phyloP scores from a whole-genome alignment of 2,888 invertebrate species.

The Tetanocera ferruginea region DNA sequence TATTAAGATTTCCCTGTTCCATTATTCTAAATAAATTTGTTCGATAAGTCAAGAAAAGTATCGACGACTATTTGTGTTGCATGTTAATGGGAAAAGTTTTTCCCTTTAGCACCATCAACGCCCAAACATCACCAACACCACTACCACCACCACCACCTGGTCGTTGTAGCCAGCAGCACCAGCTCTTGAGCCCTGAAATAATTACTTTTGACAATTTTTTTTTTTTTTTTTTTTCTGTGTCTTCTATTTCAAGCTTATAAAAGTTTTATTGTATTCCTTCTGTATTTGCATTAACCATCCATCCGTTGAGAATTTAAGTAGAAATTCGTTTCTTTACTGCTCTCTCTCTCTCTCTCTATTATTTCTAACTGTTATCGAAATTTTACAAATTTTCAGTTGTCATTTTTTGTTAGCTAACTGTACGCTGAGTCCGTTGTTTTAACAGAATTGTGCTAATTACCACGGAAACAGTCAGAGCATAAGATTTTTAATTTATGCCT shows the following conservation, averaged over 20 bases:
- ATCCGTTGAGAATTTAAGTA: neutral
- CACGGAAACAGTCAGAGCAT: too few relatives aligned
- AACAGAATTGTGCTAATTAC: too few relatives aligned
- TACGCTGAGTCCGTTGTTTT: too few relatives aligned
- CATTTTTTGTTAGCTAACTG: neutral
- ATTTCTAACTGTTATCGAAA: neutral
- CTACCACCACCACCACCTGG: neutral
- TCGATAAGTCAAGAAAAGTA: neutral
- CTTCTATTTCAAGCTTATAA: neutral
- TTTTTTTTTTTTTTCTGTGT: neutral
- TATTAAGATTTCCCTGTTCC: neutral
- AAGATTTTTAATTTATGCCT: too few relatives aligned
- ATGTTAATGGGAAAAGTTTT: constrained; percentile 41
- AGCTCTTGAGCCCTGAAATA: constrained; percentile 9
- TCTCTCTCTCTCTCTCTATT: too few relatives aligned
- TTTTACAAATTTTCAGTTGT: neutral
- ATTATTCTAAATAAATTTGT: constrained; percentile 11
- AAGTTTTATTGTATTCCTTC: constrained; percentile 1
- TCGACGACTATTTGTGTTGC: constrained; percentile 22
- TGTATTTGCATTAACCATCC: neutral
- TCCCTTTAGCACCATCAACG: neutral
- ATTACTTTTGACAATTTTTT: constrained; percentile 26
- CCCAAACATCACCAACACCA: neutral
- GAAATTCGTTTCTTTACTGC: neutral
- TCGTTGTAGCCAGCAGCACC: neutral